These are phyloP conservation scores for Limnephilus marmoratus DNA, from an alignment of 2,888 invertebrate species.

Conservation along the genomic window DNA sequence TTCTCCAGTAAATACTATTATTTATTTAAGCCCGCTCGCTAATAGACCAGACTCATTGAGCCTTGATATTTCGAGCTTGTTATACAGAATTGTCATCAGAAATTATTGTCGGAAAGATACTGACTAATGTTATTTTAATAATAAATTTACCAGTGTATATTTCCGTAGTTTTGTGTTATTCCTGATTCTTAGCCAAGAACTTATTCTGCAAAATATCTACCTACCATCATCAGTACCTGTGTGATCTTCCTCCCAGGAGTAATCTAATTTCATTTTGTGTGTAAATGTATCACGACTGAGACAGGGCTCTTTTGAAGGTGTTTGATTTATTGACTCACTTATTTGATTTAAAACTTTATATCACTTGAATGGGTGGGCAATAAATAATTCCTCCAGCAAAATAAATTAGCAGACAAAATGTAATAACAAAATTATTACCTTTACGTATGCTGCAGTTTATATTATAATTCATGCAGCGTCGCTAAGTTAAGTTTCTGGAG, in stretches of 20 bases:
- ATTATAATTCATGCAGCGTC: too few relatives aligned
- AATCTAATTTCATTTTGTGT: background rate
- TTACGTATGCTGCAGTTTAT: too few relatives aligned
- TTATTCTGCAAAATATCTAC: background rate
- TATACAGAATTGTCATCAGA: background rate
- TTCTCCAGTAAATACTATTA: constrained; percentile 2
- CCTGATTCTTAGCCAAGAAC: background rate
- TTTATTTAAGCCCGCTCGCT: background rate
- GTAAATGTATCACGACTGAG: background rate
- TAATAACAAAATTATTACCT: background rate
- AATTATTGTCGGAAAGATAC: background rate
- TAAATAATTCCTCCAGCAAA: background rate
- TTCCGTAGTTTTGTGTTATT: background rate
- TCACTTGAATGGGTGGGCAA: background rate
- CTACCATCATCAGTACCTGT: background rate
- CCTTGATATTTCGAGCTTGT: background rate
- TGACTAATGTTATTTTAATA: background rate
- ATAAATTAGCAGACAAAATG: background rate
- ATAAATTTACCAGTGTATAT: background rate
- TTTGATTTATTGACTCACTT: background rate
- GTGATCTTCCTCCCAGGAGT: background rate
- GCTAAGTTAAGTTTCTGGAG: background rate
- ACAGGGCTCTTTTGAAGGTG: background rate
- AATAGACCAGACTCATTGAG: constrained; percentile 2
- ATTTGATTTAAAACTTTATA: background rate